Base-by-base conservation (phyloP, 2,888 invertebrate genomes). In the Danaus chrysippus region DNA sequence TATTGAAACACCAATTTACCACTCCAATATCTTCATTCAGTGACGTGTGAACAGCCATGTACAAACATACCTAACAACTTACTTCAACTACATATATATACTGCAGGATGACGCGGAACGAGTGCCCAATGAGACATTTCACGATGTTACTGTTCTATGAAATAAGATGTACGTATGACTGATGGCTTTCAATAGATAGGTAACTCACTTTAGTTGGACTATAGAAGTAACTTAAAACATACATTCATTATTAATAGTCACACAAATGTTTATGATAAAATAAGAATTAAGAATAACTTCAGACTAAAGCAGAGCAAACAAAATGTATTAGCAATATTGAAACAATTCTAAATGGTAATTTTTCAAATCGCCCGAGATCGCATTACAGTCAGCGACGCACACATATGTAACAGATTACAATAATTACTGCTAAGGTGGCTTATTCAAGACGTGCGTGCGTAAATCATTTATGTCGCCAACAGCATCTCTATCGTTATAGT, bases 381-480 rank as follows among this genome's bases (percentile, higher is more conserved):
- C 17, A 49, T 19, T 58, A 64, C 49, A 60, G 9, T 43, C 58
- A 56, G 60, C 43, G 58, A 58, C 64, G 62, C 52, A 46, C 46
- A 74, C 75, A 75, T 72, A 74, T 71, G 75, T 72, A 76, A 77
- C 74, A 75, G 76, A 80, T 81, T 78, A 82, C 78, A 77, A 78
- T 81, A 80, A 83, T 82, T 81, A 80, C 76, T 74, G 75, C 76
- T 75, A 77, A 77, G 74, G 76, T 76, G 75, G 74, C 72, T 73
- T 74, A 68, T 66, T 64, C 69, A 71, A 69, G 70, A 71, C 68
- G 69, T 73, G 62, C 66, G 66, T 67, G 56, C 60, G 54, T 54
- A 23, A 59, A 58, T 58, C 54, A 58, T 59, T 56, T 42, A 58
- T 69, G 68, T 61, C 57, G 68, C 61, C 17, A 72, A 72, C 70